These are phyloP conservation scores for Nasonia vitripennis DNA, from an alignment of 1,140 invertebrate genomes.

Conservation along the genomic window DNA sequence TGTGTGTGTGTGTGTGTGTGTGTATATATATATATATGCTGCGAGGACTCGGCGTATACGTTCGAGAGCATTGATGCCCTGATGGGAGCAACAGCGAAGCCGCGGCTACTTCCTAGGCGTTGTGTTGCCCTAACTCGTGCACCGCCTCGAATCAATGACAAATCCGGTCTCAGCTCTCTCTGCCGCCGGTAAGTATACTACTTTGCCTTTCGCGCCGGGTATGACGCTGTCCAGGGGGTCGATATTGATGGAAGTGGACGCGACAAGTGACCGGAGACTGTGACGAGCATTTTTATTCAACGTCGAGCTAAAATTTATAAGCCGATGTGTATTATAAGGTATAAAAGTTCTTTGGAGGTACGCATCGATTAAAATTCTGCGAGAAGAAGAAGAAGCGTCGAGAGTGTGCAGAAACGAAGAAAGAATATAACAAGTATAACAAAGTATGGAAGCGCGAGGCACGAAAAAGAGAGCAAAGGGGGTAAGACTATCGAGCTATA, in stretches of 20 bases:
- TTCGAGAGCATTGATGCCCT: slow-evolving; percentile 68
- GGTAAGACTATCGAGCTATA: slow-evolving; percentile 65
- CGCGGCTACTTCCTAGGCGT: slow-evolving; percentile 65
- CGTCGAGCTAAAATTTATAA: neutral
- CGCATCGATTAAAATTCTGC: slow-evolving; percentile 14
- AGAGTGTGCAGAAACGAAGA: slow-evolving; percentile 50
- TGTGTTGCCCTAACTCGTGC: slow-evolving; percentile 63
- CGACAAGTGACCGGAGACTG: neutral
- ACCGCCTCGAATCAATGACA: slow-evolving; percentile 69
- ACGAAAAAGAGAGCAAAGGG: slow-evolving; percentile 54
- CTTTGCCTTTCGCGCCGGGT: neutral
- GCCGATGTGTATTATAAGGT: neutral
- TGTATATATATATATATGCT: neutral
- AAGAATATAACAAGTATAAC: slow-evolving; percentile 55
- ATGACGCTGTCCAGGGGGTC: neutral
- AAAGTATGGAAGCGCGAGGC: slow-evolving; percentile 58
- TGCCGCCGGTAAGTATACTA: neutral
- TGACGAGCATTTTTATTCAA: neutral
- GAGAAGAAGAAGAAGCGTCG: slow-evolving; percentile 10
- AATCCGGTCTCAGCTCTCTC: slow-evolving; percentile 52
- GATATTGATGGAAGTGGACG: neutral
- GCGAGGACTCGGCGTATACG: neutral
- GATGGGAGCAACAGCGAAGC: slow-evolving; percentile 16
- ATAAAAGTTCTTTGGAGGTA: neutral
- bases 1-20: no score